These are phyloP conservation scores for Tethya wilhelma DNA, from an alignment of 37 sponge, comb jelly and placozoan species.

Conservation along the genomic window DNA sequence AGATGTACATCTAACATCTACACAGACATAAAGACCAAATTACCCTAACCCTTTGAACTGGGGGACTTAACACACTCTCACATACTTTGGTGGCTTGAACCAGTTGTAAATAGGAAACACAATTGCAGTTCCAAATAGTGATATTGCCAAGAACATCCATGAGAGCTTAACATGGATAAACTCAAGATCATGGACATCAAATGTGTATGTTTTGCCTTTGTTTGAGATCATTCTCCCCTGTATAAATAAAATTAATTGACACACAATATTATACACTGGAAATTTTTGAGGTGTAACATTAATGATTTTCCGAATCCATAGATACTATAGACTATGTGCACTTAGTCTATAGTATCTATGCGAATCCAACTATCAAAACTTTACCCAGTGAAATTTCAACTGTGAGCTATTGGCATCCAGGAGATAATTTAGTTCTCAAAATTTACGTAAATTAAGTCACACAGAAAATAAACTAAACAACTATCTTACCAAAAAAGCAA, in stretches of 20 bases:
- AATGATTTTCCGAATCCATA: neutral
- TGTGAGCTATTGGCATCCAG: no score
- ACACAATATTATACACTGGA: neutral
- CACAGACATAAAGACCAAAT: no score
- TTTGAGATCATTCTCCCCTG: constrained; percentile 23
- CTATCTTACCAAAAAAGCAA: constrained; percentile 69
- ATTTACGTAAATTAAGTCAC: neutral
- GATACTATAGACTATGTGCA: neutral
- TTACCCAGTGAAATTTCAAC: no score
- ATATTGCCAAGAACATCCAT: constrained; percentile 74
- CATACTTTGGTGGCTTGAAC: constrained; percentile 75
- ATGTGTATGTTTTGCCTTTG: constrained; percentile 2
- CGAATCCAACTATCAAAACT: no score
- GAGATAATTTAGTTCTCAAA: no score
- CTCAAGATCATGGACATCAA: neutral
- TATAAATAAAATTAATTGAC: no score
- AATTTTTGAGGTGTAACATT: neutral
- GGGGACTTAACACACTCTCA: neutral
- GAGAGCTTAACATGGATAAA: constrained; percentile 70
- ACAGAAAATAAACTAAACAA: neutral
- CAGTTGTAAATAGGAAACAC: constrained; percentile 66
- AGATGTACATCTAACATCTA: neutral
- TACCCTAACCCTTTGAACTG: no score
- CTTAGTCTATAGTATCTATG: neutral
- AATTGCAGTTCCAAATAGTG: constrained; percentile 28